phyloP scores from a whole-genome alignment of 1,140 invertebrate genomes.

The Artemia franciscana region DNA sequence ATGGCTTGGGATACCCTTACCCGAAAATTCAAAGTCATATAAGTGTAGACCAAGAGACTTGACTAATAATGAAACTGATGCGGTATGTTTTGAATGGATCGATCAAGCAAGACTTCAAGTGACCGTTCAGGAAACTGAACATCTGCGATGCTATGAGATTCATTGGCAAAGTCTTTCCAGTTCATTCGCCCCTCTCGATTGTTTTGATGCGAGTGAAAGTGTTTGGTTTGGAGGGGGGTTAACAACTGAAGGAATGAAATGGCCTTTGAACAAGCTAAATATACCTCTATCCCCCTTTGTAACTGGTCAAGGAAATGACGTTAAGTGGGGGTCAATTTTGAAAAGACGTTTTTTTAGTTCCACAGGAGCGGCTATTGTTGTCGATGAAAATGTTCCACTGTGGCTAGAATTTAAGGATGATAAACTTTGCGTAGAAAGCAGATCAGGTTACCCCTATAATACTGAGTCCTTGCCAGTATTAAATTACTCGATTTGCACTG shows the following conservation, averaged over 20 bases:
- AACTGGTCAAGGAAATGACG: slow-evolving; percentile 28
- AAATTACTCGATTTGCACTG: slow-evolving; percentile 63
- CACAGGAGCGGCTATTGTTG: slow-evolving; percentile 48
- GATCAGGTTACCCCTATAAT: slow-evolving; percentile 47
- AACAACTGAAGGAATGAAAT: slow-evolving; percentile 41
- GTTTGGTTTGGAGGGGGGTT: slow-evolving; percentile 22
- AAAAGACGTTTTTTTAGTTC: slow-evolving; percentile 62
- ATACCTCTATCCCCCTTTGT: slow-evolving; percentile 51
- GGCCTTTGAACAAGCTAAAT: slow-evolving; percentile 45
- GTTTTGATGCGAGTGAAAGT: slow-evolving; percentile 37
- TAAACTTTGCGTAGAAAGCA: slow-evolving; percentile 44
- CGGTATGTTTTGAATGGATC: slow-evolving; percentile 55
- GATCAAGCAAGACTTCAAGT: slow-evolving; percentile 43
- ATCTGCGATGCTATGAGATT: slow-evolving; percentile 42
- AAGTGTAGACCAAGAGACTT: slow-evolving; percentile 36
- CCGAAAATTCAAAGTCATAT: slow-evolving; percentile 32
- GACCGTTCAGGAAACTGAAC: slow-evolving; percentile 1
- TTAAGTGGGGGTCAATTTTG: slow-evolving; percentile 46
- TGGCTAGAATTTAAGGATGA: slow-evolving; percentile 43
- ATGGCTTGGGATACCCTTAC: slow-evolving; percentile 33
- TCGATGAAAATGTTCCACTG: slow-evolving; percentile 48
- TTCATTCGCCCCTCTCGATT: slow-evolving; percentile 44
- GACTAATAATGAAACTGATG: slow-evolving; percentile 20
- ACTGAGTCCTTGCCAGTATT: slow-evolving; percentile 39
- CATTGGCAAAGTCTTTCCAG: slow-evolving; percentile 43